phyloP scores from a whole-genome alignment of 2,888 invertebrate species.

The Caradrina clavipalpis region DNA sequence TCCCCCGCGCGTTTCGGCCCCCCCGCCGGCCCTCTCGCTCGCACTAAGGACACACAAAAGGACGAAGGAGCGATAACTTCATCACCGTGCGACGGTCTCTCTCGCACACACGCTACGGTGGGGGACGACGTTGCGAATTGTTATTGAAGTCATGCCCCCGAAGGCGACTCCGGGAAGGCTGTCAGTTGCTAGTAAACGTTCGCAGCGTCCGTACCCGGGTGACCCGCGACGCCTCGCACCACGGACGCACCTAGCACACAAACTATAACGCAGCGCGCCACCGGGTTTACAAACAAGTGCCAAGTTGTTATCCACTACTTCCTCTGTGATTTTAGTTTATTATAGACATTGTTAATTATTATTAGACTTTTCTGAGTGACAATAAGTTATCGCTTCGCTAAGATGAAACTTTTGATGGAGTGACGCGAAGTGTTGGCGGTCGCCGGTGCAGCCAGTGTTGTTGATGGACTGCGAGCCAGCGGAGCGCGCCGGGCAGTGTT shows the following conservation, averaged over 20 bases:
- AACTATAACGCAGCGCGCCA: constrained; percentile 77
- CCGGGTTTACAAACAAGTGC: constrained; percentile 84
- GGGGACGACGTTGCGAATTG: constrained; percentile 91
- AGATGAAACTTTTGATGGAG: constrained; percentile 73
- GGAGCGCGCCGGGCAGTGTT: constrained; percentile 76
- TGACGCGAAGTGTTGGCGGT: constrained; percentile 65
- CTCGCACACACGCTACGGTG: constrained; percentile 89
- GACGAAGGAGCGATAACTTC: constrained; percentile 92
- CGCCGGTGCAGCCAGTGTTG: constrained; percentile 53
- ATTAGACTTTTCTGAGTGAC: constrained; percentile 74
- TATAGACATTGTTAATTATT: constrained; percentile 66
- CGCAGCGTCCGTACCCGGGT: constrained; percentile 88
- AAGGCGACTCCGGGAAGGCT: constrained; percentile 91
- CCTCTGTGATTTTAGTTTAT: constrained; percentile 79
- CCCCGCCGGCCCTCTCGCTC: constrained; percentile 82
- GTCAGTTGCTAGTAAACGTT: constrained; percentile 90
- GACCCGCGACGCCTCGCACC: constrained; percentile 80
- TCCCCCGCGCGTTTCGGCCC: constrained; percentile 77
- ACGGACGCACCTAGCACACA: constrained; percentile 72
- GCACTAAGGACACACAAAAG: constrained; percentile 91
- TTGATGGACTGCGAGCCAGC: constrained; percentile 53
- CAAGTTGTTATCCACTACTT: constrained; percentile 74
- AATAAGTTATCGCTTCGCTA: constrained; percentile 71
- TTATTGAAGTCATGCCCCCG: constrained; percentile 91
- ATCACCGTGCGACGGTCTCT: constrained; percentile 87